Evolutionary conservation across 2,113 vertebrate genomes (phyloP), one percentile per base, ranked within the genome.

Genomic region (Lepidiolamprologus cunningtoni): DNA sequence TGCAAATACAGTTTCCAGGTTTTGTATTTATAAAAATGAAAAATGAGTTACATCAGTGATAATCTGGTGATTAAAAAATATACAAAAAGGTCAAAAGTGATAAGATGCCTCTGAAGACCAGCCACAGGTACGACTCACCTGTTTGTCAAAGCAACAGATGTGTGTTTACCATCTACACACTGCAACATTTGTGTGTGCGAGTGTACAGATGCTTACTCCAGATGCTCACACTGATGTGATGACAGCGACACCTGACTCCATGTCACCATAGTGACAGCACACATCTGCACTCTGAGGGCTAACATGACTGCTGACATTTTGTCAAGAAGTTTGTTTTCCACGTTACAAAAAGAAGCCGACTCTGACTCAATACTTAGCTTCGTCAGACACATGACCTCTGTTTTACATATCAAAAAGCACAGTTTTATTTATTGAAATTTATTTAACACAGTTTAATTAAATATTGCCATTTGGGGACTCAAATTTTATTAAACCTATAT

Each of bases 231-330:
- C 6, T 88, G 92, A 92, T 83, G 83, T 12, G 86, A 92, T 93
- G 94, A 93, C 94, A 93, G 87, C 55, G 80, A 91, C 92, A 90
- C 85, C 93, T 88, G 92, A 93, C 86, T 87, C 63, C 53, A 45
- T 84, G 91, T 94, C 90, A 90, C 86, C n/a, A 14, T 42, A 6
- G 79, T n/a, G 68, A 87, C 91, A 11, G 13, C 80, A 8, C 58
- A 88, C 89, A 87, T 86, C 90, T 91, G 90, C 54, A 87, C 53
- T 63, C 55, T 14, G 19, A 9, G 23, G 21, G 7, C 13, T 26
- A 7, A 23, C 23, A 16, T 17, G 10, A n/a, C 45, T 28, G 23
- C 57, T 61, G 19, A 21, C 47, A 14, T 80, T 53, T 53, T 80
- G 28, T 80, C 47, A 33, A 9, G 11, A 54, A 4, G 76, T 54